phyloP scores from a whole-genome alignment of 2,113 vertebrate species.

The Saimiri boliviensis region DNA sequence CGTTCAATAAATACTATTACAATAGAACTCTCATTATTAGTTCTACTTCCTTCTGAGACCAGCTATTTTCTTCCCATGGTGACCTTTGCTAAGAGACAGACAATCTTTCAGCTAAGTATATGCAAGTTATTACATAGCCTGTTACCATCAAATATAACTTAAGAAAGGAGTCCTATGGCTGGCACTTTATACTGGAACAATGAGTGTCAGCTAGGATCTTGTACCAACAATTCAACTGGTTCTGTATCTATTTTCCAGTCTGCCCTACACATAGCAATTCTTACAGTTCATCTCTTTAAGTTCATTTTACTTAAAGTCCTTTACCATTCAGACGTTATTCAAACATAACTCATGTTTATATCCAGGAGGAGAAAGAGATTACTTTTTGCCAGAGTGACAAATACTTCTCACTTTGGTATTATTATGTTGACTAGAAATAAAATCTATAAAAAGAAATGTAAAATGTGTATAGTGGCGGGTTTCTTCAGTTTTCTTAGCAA shows the following conservation, averaged over 20 bases:
- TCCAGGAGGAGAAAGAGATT: not conserved
- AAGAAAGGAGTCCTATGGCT: not conserved
- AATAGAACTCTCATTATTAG: not conserved
- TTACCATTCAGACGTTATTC: not conserved
- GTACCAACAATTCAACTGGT: not conserved
- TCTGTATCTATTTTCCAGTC: not conserved
- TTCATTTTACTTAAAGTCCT: not conserved
- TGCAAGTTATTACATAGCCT: not conserved
- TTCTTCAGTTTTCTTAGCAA: not conserved
- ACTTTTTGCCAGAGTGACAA: not conserved
- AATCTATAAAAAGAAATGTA: not conserved
- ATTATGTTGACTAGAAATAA: not conserved
- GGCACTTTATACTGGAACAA: not conserved
- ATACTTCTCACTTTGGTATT: not conserved
- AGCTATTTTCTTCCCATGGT: not conserved
- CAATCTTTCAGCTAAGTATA: not conserved
- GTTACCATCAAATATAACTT: not conserved
- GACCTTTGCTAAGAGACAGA: not conserved
- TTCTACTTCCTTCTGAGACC: not conserved
- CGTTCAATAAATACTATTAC: not conserved
- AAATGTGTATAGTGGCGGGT: not conserved
- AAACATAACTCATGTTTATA: not conserved
- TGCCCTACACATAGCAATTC: not conserved
- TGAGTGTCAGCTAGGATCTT: not conserved
- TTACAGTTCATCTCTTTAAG: not conserved